Conservation (phyloP, 1,140 invertebrate genomes). For the Temnothorax nylanderi region DNA sequence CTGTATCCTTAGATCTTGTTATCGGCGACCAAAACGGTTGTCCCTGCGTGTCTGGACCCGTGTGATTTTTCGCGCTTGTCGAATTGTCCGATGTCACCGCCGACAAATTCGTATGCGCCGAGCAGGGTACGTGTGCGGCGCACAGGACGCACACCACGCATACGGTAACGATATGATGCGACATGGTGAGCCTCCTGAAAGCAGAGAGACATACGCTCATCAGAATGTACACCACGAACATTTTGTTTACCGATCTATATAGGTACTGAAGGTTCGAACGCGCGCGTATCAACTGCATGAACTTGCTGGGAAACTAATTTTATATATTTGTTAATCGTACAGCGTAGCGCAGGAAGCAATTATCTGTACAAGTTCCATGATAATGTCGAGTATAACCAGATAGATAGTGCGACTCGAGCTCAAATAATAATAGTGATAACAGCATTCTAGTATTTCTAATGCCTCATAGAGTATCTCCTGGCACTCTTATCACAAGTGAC, state of each 20-base stretch:
- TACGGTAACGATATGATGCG: constrained; percentile 89
- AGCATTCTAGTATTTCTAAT: constrained; percentile 2
- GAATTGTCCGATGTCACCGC: constrained; percentile 11
- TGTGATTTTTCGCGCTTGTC: constrained; percentile 25
- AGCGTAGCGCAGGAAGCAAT: constrained; percentile 31
- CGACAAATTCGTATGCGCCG: constrained; percentile 86
- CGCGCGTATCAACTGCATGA: not conserved
- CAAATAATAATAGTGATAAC: constrained; percentile 45
- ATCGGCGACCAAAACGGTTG: constrained; percentile 41
- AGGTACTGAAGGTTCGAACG: not conserved
- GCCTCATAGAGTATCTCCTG: not conserved
- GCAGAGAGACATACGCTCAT: constrained; percentile 15
- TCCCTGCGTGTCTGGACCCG: constrained; percentile 20
- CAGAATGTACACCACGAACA: constrained; percentile 1
- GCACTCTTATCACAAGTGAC: not conserved
- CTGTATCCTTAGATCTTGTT: constrained; percentile 36
- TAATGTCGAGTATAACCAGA: constrained; percentile 37
- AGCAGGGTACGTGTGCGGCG: constrained; percentile 90
- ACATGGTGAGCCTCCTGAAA: constrained; percentile 81
- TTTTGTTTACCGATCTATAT: not conserved
- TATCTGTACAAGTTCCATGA: constrained; percentile 56
- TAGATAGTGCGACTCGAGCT: not conserved
- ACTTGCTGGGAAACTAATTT: not conserved
- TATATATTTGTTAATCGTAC: not conserved
- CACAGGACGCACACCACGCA: constrained; percentile 92